Base-by-base conservation (phyloP, 2,888 invertebrate species). In the Leucophora obtusa region DNA sequence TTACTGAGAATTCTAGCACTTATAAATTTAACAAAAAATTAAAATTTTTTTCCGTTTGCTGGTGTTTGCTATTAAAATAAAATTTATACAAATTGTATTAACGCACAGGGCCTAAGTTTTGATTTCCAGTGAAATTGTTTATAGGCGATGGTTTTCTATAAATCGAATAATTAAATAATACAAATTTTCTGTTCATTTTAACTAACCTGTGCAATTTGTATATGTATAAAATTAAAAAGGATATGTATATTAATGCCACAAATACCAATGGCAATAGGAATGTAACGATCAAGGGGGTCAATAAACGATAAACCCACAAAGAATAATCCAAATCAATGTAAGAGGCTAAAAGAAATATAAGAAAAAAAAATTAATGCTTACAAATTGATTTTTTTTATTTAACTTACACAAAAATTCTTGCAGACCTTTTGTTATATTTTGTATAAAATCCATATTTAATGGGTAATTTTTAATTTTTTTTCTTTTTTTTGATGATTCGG, bases 261-360 rank as follows among this genome's bases (percentile, higher is more conserved):
- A 97, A 96, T 79, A 96, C 92, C 59, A 94, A 91, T 1, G 97
- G 97, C 86, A 97, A 92, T 62, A 97, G 92, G 91, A 98, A 97
- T 84, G 97, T 96, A 83, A 96, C 93, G 84, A 96, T 91, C 75
- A 97, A 92, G 1, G 97, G 97, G 89, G 94, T 94, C 87, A 97
- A 92, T 86, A 96, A 92, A 94, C 96, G 96, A 85, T 95, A 94
- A 82, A 96, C 92, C 96, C 96, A 96, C 83, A 96, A 89, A 73
- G 95, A 95, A 89, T 95, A 95, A 87, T 96, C 95, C 84, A 96
- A 93, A 90, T 96, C 96, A 86, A 96, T 94, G 88, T 95, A 95
- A 84, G 94, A 92, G 89, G 94, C 96, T 96, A 65, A 68, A 83
- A 24, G 63, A 17, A 28, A 28, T 6, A 28, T 28, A 28, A 28